These are phyloP conservation scores for Rhinatrema bivittatum DNA, from an alignment of 2,797 vertebrate genomes.

Conservation along the genomic window DNA sequence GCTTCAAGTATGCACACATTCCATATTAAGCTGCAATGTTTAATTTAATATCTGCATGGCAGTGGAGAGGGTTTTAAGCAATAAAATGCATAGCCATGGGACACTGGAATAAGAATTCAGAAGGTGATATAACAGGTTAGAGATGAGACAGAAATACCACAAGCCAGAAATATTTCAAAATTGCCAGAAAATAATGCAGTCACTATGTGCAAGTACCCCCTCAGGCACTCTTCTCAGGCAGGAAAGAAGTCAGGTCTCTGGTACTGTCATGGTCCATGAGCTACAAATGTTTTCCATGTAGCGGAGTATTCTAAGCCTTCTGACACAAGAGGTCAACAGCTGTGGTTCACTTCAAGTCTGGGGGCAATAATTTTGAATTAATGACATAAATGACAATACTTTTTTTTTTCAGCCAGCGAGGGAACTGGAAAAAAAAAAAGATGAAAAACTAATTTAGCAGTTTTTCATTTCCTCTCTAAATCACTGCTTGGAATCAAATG, in stretches of 20 bases:
- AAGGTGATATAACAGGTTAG: slow-evolving; percentile 37
- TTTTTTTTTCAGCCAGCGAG: slow-evolving; percentile 46
- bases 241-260: slow-evolving; percentile 24
- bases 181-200: slow-evolving; percentile 39
- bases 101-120: slow-evolving; percentile 27
- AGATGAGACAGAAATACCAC: slow-evolving; percentile 41
- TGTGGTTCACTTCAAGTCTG: slow-evolving; percentile 36
- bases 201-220: slow-evolving; percentile 24
- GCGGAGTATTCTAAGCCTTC: slow-evolving; percentile 23
- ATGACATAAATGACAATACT: slow-evolving; percentile 38
- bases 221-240: slow-evolving; percentile 22
- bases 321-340: slow-evolving; percentile 37
- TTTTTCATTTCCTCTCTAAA: slow-evolving; percentile 44
- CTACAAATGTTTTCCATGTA: slow-evolving; percentile 41
- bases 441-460: slow-evolving; percentile 35
- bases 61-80: slow-evolving; percentile 40
- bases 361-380: slow-evolving; percentile 34
- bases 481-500: slow-evolving; percentile 27
- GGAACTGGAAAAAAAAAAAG: slow-evolving; percentile 22
- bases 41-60: slow-evolving; percentile 55
- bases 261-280: slow-evolving; percentile 30
- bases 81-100: slow-evolving; percentile 22
- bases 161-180: slow-evolving; percentile 26
- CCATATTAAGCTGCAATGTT: slow-evolving; percentile 40
- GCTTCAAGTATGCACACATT: slow-evolving; percentile 50